Evolutionary conservation across 2,888 invertebrate genomes (phyloP), one percentile per base, ranked within the genome.

Genomic region (Sepioteuthis lessoniana): DNA sequence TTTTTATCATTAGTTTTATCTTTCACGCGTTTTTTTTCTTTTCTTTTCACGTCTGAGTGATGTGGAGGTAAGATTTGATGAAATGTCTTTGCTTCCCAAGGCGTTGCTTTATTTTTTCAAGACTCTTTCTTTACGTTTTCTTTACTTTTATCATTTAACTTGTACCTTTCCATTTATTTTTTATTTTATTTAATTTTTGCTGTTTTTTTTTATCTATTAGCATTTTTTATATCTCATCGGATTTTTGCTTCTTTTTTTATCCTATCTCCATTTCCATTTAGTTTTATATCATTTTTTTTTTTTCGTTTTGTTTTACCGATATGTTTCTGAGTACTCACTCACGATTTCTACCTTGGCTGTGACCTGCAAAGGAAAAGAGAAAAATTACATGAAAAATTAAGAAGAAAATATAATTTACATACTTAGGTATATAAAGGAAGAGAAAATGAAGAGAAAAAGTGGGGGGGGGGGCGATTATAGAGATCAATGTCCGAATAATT

Each of bases 11-110:
- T 31, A n/a, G 16, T n/a, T 76, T 76, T 76, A 25, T 3, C 25
- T 55, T 19, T 76, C n/a, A n/a, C 76, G 10, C n/a, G 16, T n/a
- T 16, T 76, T 76, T 76, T 55, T 21, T 25, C 21, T 42, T 35
- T 16, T 19, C 76, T 13, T 76, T 76, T n/a, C n/a, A 76, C 76
- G n/a, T 76, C 76, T 76, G n/a, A 76, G 35, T 76, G 76, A 16
- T 10, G 76, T 13, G 35, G n/a, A 76, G 76, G 35, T 76, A n/a
- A 76, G 76, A 76, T 8, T 35, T 76, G 76, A 76, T 76, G 76
- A 76, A 76, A 76, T 76, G 76, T 76, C 76, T 76, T 76, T n/a
- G n/a, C 16, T 76, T 76, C 76, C 76, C 76, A 76, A 76, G 76
- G 76, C 76, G n/a, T 76, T n/a, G n/a, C 76, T 76, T 76, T 35